phyloP scores from a whole-genome alignment of 2,888 invertebrate genomes.

The Leucoma salicis region DNA sequence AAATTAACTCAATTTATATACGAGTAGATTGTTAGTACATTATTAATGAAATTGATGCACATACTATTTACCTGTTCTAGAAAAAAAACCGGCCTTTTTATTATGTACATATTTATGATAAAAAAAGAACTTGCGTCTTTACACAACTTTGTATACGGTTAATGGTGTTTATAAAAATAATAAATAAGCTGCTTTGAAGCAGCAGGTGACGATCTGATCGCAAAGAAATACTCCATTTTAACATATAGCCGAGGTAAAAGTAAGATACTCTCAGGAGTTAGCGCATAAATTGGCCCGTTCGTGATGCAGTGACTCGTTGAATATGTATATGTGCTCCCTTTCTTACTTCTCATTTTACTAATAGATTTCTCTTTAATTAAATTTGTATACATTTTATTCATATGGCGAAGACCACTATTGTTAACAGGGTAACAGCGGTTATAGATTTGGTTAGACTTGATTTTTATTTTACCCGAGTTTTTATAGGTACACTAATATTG shows the following conservation, averaged over 20 bases:
- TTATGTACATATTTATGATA: background rate
- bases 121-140: background rate
- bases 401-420: conserved; percentile 71
- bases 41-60: conserved; percentile 33
- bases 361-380: conserved; percentile 83
- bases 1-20: conserved; percentile 27
- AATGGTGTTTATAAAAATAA: conserved; percentile 35
- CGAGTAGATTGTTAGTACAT: conserved; percentile 13
- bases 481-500: too few species aligned
- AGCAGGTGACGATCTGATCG: conserved; percentile 72
- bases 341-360: conserved; percentile 83
- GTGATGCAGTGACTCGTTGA: conserved; percentile 82
- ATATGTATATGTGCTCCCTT: conserved; percentile 82
- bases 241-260: conserved; percentile 76
- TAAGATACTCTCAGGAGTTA: conserved; percentile 75
- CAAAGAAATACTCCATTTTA: conserved; percentile 76
- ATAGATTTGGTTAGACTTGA: too few species aligned
- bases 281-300: conserved; percentile 79
- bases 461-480: too few species aligned
- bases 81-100: conserved; percentile 5
- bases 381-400: conserved; percentile 82
- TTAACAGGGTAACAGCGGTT: conserved; percentile 61
- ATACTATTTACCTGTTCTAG: too few species aligned
- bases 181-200: conserved; percentile 35
- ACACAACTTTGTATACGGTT: too few species aligned